Base-by-base conservation (phyloP, 2,113 vertebrate genomes). In the Girardinichthys multiradiatus region DNA sequence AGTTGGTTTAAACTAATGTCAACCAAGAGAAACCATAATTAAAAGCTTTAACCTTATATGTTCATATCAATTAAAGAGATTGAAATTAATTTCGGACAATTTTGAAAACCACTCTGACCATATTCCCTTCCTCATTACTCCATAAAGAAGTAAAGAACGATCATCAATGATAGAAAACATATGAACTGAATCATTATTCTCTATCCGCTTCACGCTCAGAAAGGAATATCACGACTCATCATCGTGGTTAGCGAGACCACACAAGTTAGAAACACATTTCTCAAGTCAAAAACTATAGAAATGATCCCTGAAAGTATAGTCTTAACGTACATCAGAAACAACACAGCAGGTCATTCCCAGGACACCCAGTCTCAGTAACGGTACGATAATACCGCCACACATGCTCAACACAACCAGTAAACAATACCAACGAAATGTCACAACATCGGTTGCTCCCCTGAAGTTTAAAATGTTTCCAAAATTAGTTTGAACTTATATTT, bases 241-340 rank as follows among this genome's bases (percentile, higher is more conserved):
- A 77, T 77, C 57, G 70, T 88, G 87, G 87, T 9, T 87, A 39
- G 84, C 68, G 76, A 91, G 86, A 92, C 90, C 59, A 68, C 21
- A n/a, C 91, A 42, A 4, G 4, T 42, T 42, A 42, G 39, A 15
- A 15, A 4, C 39, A 42, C 39, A 42, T 89, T 91, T 82, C 89
- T 74, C 78, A 81, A 86, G 91, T 92, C 2, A 85, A 0, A 0
- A 63, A 89, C 87, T 92, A 91, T 87, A 92, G 88, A 92, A 92
- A 92, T 91, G 84, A 92, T 91, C 88, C 88, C 89, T 91, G 80
- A 88, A 91, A 92, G 88, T 91, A 91, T 89, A 91, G 90, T 87
- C 89, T 92, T 91, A 77, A 57, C 0, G 4, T 27, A 0, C 1
- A 5, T 0, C 13, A 0, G 0, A 1, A 0, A 12, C 7, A 4